Evolutionary conservation across 2,797 vertebrate genomes (phyloP), one percentile per base, ranked within the genome.

Genomic region (Potorous gilbertii): DNA sequence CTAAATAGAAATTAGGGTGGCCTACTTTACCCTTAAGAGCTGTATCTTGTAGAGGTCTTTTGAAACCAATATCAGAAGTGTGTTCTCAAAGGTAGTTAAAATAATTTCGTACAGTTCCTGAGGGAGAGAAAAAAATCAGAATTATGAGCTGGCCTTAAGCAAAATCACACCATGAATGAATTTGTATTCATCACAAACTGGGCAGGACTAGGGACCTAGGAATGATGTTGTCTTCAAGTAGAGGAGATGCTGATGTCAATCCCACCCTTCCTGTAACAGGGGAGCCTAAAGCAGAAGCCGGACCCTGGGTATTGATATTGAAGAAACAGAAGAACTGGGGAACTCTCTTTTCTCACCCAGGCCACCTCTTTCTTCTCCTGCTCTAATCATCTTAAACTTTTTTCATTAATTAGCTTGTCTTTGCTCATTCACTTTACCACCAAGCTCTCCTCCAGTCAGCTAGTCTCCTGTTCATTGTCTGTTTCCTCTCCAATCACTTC

Each of bases 41-140:
- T 98, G 97, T 54, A 98, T 66, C 90, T 98, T 98, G 95, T 98
- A 98, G 96, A 98, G 55, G 12, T 98, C 98, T 95, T 97, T 96
- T 89, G 94, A 95, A 9, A 98, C 96, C 93, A 98, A 97, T 31
- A 95, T 96, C 81, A 96, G 55, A 91, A 98, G 96, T 55, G 94
- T 98, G 18, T 96, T 92, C 55, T 97, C 97, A 94, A 40, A 98
- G 12, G 34, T 11, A 4, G 93, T 93, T 91, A 98, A 96, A 97
- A 93, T 96, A 90, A 0, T 96, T 74, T 52, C 31, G 18, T 97
- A 96, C 93, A 97, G 92, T 92, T 4, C 55, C 97, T 98, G 96
- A 93, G 96, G 97, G 89, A 97, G 10, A 96, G 91, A 95, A 56
- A 57, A 28, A 93, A 90, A 90, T 2, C 8, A 74, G 46, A 92